Evolutionary conservation across 2,113 vertebrate species (phyloP), one percentile per base, ranked within the genome.

Genomic region (Melanotaenia duboulayi): DNA sequence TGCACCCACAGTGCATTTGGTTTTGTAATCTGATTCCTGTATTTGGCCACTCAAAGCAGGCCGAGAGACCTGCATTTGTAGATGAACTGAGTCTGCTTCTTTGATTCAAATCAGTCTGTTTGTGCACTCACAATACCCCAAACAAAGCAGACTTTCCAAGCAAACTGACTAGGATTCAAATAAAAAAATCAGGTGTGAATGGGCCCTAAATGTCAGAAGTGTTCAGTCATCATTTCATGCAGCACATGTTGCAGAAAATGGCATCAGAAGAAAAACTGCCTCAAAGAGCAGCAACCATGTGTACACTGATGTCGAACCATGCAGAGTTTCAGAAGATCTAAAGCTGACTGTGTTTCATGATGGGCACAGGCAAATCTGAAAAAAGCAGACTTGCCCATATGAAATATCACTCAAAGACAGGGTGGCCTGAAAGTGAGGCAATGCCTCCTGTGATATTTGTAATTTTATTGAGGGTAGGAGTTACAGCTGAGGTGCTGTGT

Each of bases 381-480:
- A 86, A 83, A 40, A 73, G 56, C 69, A 58, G 70, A 50, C 66
- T 58, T 54, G 42, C 46, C 61, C 71, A 64, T 78, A 62, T 16
- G 77, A 83, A 80, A 82, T 65, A 83, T 87, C 63, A 74, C 71
- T 78, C 62, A 77, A 69, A 80, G 73, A 72, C 74, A 71, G 7
- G 67, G 71, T 74, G 83, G 84, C 71, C 78, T 62, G 52, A 77
- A 63, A 80, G 80, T 69, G 69, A 86, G 71, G 81, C 84, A 81
- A 85, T 82, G 82, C 73, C 74, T 71, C 67, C 84, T 69, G 80
- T 84, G 87, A 84, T 86, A 85, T 86, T 86, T 82, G 86, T 85
- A 82, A 90, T 87, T 87, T 90, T 58, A 88, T 82, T 71, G 81
- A 78, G 84, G 79, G 82, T 79, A 88, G 85, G 78, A 91, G 88